phyloP scores from a whole-genome alignment of 2,888 invertebrate genomes.

The Pristionchus exspectatus region DNA sequence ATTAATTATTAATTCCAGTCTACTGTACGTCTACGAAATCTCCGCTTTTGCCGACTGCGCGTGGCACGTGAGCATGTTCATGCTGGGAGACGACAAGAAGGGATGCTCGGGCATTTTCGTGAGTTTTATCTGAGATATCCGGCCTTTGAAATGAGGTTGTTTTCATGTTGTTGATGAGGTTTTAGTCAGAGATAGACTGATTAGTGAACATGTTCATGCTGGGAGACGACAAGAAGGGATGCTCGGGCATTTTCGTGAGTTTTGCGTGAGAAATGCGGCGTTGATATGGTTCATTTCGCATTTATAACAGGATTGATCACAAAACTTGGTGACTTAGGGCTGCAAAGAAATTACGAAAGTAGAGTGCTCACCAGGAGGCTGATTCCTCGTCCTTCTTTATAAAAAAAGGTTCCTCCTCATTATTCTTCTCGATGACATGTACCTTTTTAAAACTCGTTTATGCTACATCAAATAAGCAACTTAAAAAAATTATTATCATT shows the following conservation, averaged over 20 bases:
- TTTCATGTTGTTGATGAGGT: neutral
- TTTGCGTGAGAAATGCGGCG: neutral
- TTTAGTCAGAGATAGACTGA: conserved; percentile 56
- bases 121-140: conserved; percentile 57
- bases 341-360: too few species aligned
- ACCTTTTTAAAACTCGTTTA: too few species aligned
- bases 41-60: conserved; percentile 65
- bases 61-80: conserved; percentile 67
- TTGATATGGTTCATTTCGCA: neutral
- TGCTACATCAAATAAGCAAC: too few species aligned
- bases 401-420: too few species aligned
- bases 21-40: conserved; percentile 63
- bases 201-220: conserved; percentile 66
- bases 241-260: conserved; percentile 69
- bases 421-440: too few species aligned
- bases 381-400: too few species aligned
- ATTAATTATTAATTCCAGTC: conserved; percentile 43
- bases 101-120: conserved; percentile 70
- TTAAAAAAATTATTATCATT: conserved; percentile 53
- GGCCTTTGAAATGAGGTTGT: neutral
- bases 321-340: too few species aligned
- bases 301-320: too few species aligned
- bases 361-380: too few species aligned
- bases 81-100: conserved; percentile 65
- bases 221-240: conserved; percentile 66